Base-by-base conservation (phyloP, 2,888 invertebrate species). In the Taenaris catops region DNA sequence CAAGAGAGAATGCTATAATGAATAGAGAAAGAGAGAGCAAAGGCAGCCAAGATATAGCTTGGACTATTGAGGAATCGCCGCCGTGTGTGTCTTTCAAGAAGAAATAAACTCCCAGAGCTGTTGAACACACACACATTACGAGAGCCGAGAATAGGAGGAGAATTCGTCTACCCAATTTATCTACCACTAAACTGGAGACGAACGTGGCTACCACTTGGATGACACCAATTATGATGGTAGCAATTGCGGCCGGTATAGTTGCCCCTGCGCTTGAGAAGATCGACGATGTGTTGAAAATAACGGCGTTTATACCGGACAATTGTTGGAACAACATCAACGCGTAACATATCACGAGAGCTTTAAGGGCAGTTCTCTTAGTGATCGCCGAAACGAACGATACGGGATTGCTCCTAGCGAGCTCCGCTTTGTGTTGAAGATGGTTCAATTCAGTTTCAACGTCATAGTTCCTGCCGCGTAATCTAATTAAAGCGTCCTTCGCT, bases 261-360 rank as follows among this genome's bases (percentile, higher is more conserved):
- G 89, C 88, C 2, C 90, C 90, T 5, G 94, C 91, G 17, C 87
- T 88, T 29, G 72, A 56, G 68, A 97, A 96, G 41, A 97, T 97
- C 1, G 86, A 67, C 0, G 90, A 89, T 0, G 93, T 90, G 57
- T 94, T 95, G 69, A 96, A 94, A 46, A 96, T 93, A 3, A 96
- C 92, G 0, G 94, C 94, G 55, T 96, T 96, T 29, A 95, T 91
- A 19, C 95, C 95, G 41, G 93, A 91, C 35, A 96, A 81, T 66
- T 97, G 97, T 63, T 97, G 97, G 78, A 96, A 94, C 54, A 96
- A 80, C 96, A 97, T 96, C 3, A 97, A 87, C 1, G 92, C 91
- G 59, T 93, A 91, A 46, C 91, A 91, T 38, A 95, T 93, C 6
- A 91, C 38, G 1, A 94, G 71, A 0, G 92, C 94, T 60, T 90